phyloP scores from a whole-genome alignment of 2,797 vertebrate genomes.

The Simalia tracyae region DNA sequence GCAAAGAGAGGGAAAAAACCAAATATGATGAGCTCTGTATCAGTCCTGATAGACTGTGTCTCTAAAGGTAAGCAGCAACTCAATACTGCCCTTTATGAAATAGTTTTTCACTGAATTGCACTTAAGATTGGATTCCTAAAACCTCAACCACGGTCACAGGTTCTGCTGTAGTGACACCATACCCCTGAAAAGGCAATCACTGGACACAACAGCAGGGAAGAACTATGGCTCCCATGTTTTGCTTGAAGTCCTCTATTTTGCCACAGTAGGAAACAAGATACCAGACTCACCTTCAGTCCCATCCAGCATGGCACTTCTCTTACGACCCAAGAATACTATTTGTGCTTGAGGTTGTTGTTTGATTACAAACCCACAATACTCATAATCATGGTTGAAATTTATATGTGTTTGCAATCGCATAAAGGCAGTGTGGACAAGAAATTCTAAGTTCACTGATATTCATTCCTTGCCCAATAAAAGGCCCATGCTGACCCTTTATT shows the following conservation, averaged over 20 bases:
- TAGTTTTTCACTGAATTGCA: background rate
- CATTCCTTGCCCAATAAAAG: background rate
- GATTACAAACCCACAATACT: background rate
- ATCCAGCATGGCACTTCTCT: background rate
- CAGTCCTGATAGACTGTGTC: background rate
- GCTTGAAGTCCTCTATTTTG: no score
- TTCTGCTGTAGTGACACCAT: background rate
- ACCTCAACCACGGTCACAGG: background rate
- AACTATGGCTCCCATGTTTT: background rate
- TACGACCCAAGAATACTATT: background rate
- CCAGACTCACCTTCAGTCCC: background rate
- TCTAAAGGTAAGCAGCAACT: background rate
- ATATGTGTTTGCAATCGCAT: background rate
- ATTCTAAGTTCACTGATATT: background rate
- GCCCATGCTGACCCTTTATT: background rate
- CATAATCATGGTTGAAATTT: background rate
- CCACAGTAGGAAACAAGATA: background rate
- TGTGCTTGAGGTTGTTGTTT: background rate
- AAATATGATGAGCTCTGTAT: background rate
- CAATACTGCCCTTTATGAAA: background rate
- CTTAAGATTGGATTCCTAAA: background rate
- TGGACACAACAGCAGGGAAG: background rate
- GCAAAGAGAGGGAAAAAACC: background rate
- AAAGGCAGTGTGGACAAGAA: background rate
- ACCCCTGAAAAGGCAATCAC: background rate